Evolutionary conservation across 2,888 invertebrate genomes (phyloP), one percentile per base, ranked within the genome.

Genomic region (Hemicrepidius hirtus): DNA sequence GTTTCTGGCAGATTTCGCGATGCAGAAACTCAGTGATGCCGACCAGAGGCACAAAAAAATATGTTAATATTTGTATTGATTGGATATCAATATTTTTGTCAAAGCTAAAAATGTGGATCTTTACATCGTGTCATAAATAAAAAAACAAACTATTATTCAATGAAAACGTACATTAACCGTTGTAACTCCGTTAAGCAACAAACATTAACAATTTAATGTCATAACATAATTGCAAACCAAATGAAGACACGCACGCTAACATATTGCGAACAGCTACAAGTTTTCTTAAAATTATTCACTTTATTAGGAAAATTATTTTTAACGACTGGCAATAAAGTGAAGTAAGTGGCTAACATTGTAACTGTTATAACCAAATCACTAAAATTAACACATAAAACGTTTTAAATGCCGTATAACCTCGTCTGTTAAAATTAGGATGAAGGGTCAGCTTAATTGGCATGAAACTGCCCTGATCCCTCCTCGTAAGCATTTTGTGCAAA

Each of bases 371-470:
- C 40, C 10, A 46, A 20, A 46, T 20, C 46, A 20, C 0, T 7
- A 46, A n/a, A 16, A 46, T 46, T 3, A 46, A 46, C 16, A 46
- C 20, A 20, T 46, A 46, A 6, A 46, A 46, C 20, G 9, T 20
- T 20, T 46, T 46, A 46, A 46, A 46, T 20, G 9, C 20, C 46
- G 9, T 46, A 7, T 40, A 44, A 46, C 46, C 20, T 16, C 20
- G 10, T 46, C 46, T 20, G 9, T 7, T 46, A 49, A 49, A 49
- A 21, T 9, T 9, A 5, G 12, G 21, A 12, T n/a, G n/a, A 49
- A 49, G 49, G 49, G 49, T 49, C 21, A 49, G 49, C 21, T 49
- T 49, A 49, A 49, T 49, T 49, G 49, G 49, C 12, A 20, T 12
- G 49, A 49, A 49, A 21, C 21, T 44, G 18, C 44, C 5, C 18